Evolutionary conservation across 2,797 vertebrate genomes (phyloP).

Genomic region (Lepilemur septentrionalis): DNA sequence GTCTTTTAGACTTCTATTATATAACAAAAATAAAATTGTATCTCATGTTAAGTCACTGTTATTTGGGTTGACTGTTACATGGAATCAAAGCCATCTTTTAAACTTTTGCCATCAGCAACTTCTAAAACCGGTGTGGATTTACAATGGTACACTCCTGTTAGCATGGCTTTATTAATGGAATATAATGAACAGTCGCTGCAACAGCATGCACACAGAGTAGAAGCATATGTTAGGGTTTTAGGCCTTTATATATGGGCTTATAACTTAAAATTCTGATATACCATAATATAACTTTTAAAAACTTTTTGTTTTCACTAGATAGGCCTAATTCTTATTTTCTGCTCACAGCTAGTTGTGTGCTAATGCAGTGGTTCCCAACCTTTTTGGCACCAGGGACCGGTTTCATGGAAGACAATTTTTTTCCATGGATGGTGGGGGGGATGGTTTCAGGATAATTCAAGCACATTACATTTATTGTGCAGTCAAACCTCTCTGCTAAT

Average conservation of each 20-base stretch:
- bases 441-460: no score
- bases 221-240: background rate
- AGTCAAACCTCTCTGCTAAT: no score
- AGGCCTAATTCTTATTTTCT: slow-evolving; percentile 9
- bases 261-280: background rate
- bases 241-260: background rate
- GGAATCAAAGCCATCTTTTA: slow-evolving; percentile 10
- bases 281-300: background rate
- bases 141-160: background rate
- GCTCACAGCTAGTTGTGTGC: background rate
- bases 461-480: no score
- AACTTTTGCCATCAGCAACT: slow-evolving; percentile 9
- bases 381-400: no score
- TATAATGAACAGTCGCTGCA: background rate
- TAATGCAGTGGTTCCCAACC: background rate
- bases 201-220: background rate
- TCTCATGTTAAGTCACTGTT: background rate
- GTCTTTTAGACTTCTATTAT: background rate
- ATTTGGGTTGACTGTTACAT: background rate
- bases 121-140: background rate
- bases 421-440: no score
- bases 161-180: background rate
- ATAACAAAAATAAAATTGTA: background rate
- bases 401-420: no score
- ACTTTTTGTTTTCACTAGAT: background rate